These are phyloP conservation scores for Drosophila picticornis DNA, from an alignment of 2,888 invertebrate genomes.

Conservation along the genomic window DNA sequence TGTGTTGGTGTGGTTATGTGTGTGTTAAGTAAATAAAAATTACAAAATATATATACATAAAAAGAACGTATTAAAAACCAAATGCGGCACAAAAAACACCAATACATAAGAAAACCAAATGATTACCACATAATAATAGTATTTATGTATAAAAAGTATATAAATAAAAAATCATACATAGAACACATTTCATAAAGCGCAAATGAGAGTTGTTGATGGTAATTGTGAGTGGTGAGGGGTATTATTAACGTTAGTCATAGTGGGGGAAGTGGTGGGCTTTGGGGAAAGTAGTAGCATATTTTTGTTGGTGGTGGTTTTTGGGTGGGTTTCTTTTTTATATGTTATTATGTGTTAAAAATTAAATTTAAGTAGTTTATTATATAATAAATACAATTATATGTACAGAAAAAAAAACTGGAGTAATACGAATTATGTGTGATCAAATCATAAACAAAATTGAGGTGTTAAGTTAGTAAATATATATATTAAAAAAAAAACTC, in stretches of 20 bases:
- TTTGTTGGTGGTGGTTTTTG: constrained; percentile 37
- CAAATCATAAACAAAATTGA: constrained; percentile 61
- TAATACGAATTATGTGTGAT: constrained; percentile 66
- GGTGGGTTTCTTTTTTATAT: constrained; percentile 27
- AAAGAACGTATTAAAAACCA: constrained; percentile 46
- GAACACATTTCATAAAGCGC: constrained; percentile 64
- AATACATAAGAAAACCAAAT: constrained; percentile 51
- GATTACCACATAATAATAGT: constrained; percentile 41
- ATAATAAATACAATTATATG: constrained; percentile 56
- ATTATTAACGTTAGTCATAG: constrained; percentile 29
- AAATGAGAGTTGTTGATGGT: constrained; percentile 49
- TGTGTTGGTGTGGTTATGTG: constrained; percentile 26
- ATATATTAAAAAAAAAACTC: constrained; percentile 42
- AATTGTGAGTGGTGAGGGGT: constrained; percentile 14
- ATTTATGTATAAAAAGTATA: constrained; percentile 26
- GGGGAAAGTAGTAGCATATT: constrained; percentile 41
- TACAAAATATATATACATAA: constrained; percentile 59
- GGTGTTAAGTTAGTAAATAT: constrained; percentile 61
- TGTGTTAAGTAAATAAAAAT: constrained; percentile 28
- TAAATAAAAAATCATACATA: constrained; percentile 70
- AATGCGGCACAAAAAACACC: constrained; percentile 55
- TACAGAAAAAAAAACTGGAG: constrained; percentile 61
- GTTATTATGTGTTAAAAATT: constrained; percentile 56
- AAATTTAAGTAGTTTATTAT: constrained; percentile 41
- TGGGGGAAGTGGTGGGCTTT: constrained; percentile 11